Conservation (phyloP, 1,140 invertebrate genomes). For the Drosophila biarmipes region DNA sequence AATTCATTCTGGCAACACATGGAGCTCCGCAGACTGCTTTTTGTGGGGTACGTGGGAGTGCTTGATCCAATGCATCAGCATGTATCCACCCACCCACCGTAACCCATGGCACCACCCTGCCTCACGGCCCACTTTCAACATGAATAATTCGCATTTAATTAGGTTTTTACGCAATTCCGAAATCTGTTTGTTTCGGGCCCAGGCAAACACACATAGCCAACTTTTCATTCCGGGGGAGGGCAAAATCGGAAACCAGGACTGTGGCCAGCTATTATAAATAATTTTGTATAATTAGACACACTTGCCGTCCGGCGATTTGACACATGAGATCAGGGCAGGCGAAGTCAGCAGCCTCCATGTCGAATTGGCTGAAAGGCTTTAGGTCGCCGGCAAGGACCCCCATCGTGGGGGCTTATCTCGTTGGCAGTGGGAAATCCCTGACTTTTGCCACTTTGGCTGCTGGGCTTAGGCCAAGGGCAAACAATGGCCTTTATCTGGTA, state of each 20-base stretch:
- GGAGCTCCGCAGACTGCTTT: conserved; percentile 66
- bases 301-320: conserved; percentile 69
- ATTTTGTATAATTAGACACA: conserved; percentile 82
- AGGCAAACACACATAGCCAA: conserved; percentile 8
- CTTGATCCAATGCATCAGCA: conserved; percentile 36
- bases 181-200: conserved; percentile 56
- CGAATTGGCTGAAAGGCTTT: conserved; percentile 31
- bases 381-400: conserved; percentile 16
- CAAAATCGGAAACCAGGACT: conserved; percentile 18
- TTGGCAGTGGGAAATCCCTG: conserved; percentile 57
- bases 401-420: conserved; percentile 33
- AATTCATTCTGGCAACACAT: conserved; percentile 80
- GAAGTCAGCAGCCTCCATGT: conserved; percentile 30
- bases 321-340: conserved; percentile 51
- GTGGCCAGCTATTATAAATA: conserved; percentile 75
- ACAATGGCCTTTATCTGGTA: conserved; percentile 77
- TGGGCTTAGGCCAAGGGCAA: conserved; percentile 62
- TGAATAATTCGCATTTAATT: conserved; percentile 82
- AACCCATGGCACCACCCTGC: background rate
- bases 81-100: conserved; percentile 1
- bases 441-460: conserved; percentile 48
- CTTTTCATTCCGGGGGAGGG: background rate
- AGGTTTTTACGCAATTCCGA: conserved; percentile 75
- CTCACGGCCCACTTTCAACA: conserved; percentile 51
- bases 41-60: conserved; percentile 53